phyloP scores from a whole-genome alignment of 2,113 vertebrate genomes.

The Chrysochloris asiatica region DNA sequence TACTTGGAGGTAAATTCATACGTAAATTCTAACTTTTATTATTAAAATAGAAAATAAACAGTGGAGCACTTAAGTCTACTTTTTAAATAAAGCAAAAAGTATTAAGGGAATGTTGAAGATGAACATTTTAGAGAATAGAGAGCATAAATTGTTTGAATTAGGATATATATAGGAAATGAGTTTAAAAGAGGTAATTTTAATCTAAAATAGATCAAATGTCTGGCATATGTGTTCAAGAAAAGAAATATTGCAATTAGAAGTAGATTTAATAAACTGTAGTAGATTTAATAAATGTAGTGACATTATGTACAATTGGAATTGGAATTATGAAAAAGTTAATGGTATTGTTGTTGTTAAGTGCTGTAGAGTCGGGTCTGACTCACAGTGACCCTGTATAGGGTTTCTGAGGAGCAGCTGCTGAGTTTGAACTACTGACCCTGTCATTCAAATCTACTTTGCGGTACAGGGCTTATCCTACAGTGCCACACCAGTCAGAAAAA shows the following conservation, averaged over 20 bases:
- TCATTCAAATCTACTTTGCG: too few species aligned
- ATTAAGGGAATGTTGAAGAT: neutral
- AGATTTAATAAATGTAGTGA: neutral
- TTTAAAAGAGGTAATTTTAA: neutral
- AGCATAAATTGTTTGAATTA: neutral
- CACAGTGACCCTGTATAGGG: too few species aligned
- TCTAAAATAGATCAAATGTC: neutral
- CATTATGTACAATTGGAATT: neutral
- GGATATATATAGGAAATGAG: neutral
- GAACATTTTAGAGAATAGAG: neutral
- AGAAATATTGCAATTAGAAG: neutral
- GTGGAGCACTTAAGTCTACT: neutral
- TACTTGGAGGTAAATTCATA: constrained; percentile 20
- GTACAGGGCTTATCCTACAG: too few species aligned
- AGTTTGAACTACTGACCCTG: too few species aligned
- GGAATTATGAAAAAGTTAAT: neutral
- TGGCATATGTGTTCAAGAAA: neutral
- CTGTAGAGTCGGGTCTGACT: too few species aligned
- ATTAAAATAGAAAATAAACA: constrained; percentile 33
- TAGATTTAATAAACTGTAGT: neutral
- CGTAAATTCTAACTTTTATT: constrained; percentile 24
- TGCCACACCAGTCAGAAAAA: too few species aligned
- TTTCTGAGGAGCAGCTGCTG: too few species aligned
- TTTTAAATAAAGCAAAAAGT: neutral
- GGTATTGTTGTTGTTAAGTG: too few species aligned